These are phyloP conservation scores for Condylura cristata DNA, from an alignment of 2,113 vertebrate genomes.

Conservation along the genomic window DNA sequence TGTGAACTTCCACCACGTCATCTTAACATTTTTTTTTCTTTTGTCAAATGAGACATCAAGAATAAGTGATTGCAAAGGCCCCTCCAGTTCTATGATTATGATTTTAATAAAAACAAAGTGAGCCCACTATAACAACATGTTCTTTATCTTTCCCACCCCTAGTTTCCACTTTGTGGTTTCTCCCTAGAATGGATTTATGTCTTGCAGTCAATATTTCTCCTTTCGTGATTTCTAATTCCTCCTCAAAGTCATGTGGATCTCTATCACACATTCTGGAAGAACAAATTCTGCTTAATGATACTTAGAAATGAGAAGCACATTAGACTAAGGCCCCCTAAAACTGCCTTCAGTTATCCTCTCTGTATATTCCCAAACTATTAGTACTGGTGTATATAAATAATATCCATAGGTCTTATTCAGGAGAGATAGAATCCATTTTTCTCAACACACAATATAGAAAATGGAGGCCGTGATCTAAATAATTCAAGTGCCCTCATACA, in stretches of 20 bases:
- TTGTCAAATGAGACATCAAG: constrained; percentile 43
- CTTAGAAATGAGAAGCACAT: neutral
- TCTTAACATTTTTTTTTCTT: constrained; percentile 46
- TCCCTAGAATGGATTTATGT: neutral
- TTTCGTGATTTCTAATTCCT: constrained; percentile 3
- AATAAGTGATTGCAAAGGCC: neutral
- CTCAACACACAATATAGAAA: neutral
- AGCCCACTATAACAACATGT: neutral
- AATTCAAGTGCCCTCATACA: neutral
- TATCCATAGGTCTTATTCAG: neutral
- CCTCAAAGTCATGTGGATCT: neutral
- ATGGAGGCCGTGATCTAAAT: neutral
- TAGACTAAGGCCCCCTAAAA: neutral
- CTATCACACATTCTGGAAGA: neutral
- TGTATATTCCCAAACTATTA: neutral
- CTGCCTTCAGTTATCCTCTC: neutral
- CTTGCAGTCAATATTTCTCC: neutral
- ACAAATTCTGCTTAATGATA: neutral
- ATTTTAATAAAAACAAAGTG: neutral
- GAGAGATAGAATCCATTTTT: neutral
- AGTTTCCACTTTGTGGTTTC: constrained; percentile 1
- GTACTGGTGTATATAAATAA: neutral
- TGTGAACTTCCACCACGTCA: constrained; percentile 13
- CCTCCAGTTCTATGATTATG: neutral
- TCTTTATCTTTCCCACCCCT: neutral